A percentile compares a stretch with the other conserved stretches of the same genome.
phyloP scores from a whole-genome alignment of 2,797 vertebrate genomes.

The Sebastes vulpes region DNA sequence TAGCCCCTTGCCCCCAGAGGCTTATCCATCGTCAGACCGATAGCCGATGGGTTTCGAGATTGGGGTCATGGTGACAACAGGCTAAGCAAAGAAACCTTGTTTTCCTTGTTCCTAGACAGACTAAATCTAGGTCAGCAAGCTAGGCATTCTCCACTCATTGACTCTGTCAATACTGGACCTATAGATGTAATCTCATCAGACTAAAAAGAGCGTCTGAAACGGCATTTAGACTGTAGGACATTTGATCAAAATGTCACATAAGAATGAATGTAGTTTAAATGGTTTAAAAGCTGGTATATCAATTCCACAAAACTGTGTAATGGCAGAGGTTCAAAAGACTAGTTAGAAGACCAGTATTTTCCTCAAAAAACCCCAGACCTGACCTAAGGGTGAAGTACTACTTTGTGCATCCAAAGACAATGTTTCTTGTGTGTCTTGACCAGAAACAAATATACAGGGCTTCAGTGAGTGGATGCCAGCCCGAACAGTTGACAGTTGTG shows the following conservation, averaged over 20 bases:
- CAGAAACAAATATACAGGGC: slow-evolving; percentile 9
- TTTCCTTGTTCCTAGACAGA: no score
- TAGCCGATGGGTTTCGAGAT: no score
- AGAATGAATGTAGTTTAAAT: not conserved
- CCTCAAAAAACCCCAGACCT: not conserved
- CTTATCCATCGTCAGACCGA: no score
- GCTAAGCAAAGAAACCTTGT: no score
- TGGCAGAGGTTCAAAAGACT: not conserved
- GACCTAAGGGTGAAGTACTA: not conserved
- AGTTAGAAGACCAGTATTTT: not conserved
- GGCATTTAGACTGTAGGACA: not conserved
- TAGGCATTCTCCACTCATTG: not conserved
- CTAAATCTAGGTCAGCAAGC: not conserved
- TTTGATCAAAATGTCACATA: slow-evolving; percentile 20
- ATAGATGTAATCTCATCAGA: not conserved
- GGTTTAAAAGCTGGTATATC: not conserved
- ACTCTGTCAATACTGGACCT: not conserved
- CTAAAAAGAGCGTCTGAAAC: not conserved
- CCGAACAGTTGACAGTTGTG: slow-evolving; percentile 39
- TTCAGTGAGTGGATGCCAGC: slow-evolving; percentile 6
- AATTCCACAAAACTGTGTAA: not conserved
- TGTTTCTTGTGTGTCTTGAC: slow-evolving; percentile 16
- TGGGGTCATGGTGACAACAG: no score
- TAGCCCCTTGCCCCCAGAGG: no score
- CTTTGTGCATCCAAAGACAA: not conserved